These are phyloP conservation scores for Tetragonula clypearis DNA, from an alignment of 1,140 invertebrate genomes.

Conservation along the genomic window DNA sequence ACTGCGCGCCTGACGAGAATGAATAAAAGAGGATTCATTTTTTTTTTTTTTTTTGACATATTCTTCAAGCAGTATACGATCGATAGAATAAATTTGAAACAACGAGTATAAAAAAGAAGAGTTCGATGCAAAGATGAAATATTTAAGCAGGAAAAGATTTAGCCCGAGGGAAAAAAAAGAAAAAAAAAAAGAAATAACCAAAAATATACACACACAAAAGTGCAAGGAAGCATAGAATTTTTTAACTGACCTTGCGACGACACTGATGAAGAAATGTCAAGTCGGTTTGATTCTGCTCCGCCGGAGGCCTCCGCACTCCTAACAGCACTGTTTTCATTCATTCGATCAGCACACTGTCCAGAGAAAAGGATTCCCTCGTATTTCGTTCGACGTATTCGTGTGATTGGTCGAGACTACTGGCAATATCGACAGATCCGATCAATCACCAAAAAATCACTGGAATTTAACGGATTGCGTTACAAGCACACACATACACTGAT, in stretches of 20 bases:
- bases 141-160: neutral
- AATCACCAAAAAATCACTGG: constrained; percentile 58
- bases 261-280: constrained; percentile 67
- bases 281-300: constrained; percentile 62
- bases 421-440: constrained; percentile 35
- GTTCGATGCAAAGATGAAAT: neutral
- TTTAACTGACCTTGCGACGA: constrained; percentile 73
- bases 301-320: constrained; percentile 43
- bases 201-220: neutral
- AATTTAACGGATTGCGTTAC: constrained; percentile 50
- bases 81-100: neutral
- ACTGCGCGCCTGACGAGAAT: neutral
- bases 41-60: neutral
- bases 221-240: constrained; percentile 1
- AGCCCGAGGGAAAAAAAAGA: neutral
- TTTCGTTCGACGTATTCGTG: constrained; percentile 21
- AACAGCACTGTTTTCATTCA: constrained; percentile 28
- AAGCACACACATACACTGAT: constrained; percentile 53
- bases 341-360: constrained; percentile 26
- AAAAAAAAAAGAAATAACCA: neutral
- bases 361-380: constrained; percentile 3
- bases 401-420: constrained; percentile 29
- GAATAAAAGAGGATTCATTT: constrained; percentile 17
- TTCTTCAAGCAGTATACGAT: constrained; percentile 22
- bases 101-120: neutral